Percentiles rank a stretch among this genome's conserved stretches.
These are phyloP conservation scores for Nomada lathburiana DNA, from an alignment of 2,888 invertebrate species.

Conservation along the genomic window DNA sequence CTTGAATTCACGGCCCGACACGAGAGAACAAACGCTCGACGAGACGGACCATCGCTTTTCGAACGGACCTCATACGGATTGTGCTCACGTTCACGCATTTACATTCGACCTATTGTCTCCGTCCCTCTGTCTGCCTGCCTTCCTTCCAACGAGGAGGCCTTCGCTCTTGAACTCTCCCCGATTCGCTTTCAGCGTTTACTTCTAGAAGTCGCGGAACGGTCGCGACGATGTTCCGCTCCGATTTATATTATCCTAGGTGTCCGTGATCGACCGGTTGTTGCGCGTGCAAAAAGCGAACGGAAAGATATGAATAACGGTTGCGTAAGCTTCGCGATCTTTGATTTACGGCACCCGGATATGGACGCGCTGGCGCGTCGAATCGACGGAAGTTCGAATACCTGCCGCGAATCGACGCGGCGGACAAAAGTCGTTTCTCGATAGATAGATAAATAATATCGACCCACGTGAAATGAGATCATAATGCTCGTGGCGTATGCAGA, in stretches of 20 bases:
- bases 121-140: constrained; percentile 62
- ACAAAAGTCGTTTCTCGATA: background rate
- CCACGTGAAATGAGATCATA: background rate
- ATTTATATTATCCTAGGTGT: constrained; percentile 49
- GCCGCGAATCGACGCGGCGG: no score
- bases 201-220: constrained; percentile 63
- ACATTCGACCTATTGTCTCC: constrained; percentile 83
- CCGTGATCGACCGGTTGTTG: constrained; percentile 33
- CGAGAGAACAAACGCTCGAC: constrained; percentile 20
- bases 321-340: constrained; percentile 29
- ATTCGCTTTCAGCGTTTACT: constrained; percentile 82
- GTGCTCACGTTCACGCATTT: constrained; percentile 82
- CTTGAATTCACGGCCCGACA: constrained; percentile 36
- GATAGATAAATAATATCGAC: constrained; percentile 2
- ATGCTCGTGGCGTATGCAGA: background rate
- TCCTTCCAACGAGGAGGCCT: constrained; percentile 75
- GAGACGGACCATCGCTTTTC: constrained; percentile 62
- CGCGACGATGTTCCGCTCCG: constrained; percentile 28
- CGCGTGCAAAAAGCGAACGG: constrained; percentile 30
- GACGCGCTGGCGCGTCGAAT: background rate
- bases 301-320: constrained; percentile 28
- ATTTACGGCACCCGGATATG: constrained; percentile 14
- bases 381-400: background rate
- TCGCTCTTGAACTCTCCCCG: constrained; percentile 82
- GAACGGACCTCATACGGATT: constrained; percentile 76